phyloP scores from a whole-genome alignment of 2,888 invertebrate species.

The Neria commutata region DNA sequence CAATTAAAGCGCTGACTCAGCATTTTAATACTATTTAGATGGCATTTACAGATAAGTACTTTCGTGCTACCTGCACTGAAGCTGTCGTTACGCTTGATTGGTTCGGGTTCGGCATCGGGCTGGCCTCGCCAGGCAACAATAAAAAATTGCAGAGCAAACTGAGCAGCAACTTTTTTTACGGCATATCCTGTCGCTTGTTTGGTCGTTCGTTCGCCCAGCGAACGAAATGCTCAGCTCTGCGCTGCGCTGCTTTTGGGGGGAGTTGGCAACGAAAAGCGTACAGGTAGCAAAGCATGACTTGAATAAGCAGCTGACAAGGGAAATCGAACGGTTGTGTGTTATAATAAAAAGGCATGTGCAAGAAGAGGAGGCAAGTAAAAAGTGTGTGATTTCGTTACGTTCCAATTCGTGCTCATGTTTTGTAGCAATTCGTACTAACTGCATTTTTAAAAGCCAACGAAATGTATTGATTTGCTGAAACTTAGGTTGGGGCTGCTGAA shows the following conservation, averaged over 20 bases:
- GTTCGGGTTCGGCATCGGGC: not conserved
- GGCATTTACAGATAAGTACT: constrained; percentile 43
- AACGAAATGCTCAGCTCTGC: no score
- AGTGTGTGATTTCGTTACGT: not conserved
- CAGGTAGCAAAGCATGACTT: not conserved
- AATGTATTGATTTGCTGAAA: not conserved
- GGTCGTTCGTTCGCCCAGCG: no score
- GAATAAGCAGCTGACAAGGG: no score
- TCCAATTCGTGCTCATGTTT: not conserved
- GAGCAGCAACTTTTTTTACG: no score
- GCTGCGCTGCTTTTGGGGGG: no score
- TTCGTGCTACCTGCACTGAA: not conserved
- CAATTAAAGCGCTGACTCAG: constrained; percentile 11
- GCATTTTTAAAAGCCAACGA: not conserved
- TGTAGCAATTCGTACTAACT: not conserved
- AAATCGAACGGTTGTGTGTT: no score
- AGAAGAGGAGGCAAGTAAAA: no score
- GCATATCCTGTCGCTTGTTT: no score
- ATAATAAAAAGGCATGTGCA: no score
- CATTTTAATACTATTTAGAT: constrained; percentile 40
- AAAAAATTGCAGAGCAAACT: not conserved
- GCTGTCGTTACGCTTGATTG: not conserved
- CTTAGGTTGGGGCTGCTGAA: no score
- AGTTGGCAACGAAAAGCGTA: not conserved
- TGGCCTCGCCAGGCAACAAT: not conserved